phyloP scores from a whole-genome alignment of 2,888 invertebrate species.

The Caenorhabditis sulstoni region DNA sequence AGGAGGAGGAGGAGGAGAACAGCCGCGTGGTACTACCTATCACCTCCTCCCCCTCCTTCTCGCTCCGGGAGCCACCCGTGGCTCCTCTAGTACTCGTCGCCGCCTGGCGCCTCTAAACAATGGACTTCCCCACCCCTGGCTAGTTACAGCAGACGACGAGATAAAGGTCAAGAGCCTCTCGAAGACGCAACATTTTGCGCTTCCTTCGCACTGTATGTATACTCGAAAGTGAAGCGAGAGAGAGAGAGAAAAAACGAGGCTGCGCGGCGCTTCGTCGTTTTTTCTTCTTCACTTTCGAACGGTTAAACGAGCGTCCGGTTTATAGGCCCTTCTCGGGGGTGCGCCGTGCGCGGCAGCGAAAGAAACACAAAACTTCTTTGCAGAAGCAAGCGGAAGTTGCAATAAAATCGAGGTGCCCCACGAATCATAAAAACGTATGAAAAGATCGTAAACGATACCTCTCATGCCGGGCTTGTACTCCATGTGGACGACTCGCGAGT shows the following conservation, averaged over 20 bases:
- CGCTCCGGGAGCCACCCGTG: neutral
- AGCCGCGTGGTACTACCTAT: constrained; percentile 55
- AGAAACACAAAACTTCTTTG: neutral
- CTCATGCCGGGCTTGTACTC: constrained; percentile 46
- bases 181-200: constrained; percentile 43
- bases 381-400: neutral
- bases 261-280: neutral
- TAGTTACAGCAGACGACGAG: constrained; percentile 40
- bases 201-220: constrained; percentile 50
- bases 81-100: constrained; percentile 4
- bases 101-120: constrained; percentile 32
- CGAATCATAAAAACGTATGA: too few relatives aligned
- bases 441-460: constrained; percentile 17
- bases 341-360: constrained; percentile 6
- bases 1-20: too few relatives aligned
- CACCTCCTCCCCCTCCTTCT: constrained; percentile 6
- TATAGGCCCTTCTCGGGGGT: constrained; percentile 14
- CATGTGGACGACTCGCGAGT: neutral
- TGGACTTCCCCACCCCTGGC: constrained; percentile 2
- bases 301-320: constrained; percentile 32
- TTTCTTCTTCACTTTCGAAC: constrained; percentile 23
- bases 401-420: neutral
- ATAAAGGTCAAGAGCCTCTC: constrained; percentile 58
- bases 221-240: constrained; percentile 34
- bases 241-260: too few relatives aligned